These are phyloP conservation scores for Rhinopomastus cyanomelas DNA, from an alignment of 2,113 vertebrate species.

Conservation along the genomic window DNA sequence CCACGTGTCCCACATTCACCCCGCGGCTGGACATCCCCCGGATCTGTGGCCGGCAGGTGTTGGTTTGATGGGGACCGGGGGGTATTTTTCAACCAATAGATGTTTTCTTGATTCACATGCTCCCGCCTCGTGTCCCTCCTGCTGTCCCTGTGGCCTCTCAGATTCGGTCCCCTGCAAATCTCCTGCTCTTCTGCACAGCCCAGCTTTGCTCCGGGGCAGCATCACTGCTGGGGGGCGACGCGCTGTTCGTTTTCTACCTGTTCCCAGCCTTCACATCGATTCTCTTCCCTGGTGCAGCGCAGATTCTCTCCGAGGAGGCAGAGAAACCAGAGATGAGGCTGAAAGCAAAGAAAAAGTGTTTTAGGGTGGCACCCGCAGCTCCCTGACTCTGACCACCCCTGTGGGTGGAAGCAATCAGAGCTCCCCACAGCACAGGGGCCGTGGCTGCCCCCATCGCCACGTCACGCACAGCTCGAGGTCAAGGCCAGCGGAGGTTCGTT, in stretches of 20 bases:
- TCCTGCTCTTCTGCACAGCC: background rate
- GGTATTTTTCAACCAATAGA: background rate
- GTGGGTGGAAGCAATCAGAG: background rate
- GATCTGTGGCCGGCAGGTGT: background rate
- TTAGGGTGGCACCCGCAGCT: background rate
- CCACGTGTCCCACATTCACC: background rate
- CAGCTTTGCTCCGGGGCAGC: background rate
- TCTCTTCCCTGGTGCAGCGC: background rate
- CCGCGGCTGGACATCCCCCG: background rate
- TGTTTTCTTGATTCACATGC: background rate
- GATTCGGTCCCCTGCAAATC: background rate
- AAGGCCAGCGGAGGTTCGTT: rapidly evolving
- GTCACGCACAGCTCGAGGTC: background rate
- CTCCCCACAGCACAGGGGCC: rapidly evolving
- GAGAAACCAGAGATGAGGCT: background rate
- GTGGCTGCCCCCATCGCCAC: rapidly evolving
- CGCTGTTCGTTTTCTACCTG: rapidly evolving
- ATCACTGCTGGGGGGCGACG: rapidly evolving
- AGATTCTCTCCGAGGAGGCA: too few species aligned
- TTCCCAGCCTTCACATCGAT: background rate
- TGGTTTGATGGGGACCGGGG: rapidly evolving
- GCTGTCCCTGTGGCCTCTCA: rapidly evolving
- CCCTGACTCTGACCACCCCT: rapidly evolving
- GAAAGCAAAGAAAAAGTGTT: background rate
- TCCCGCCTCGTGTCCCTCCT: background rate